Evolutionary conservation across 2,888 invertebrate species (phyloP), one percentile per base, ranked within the genome.

Genomic region (Scrobipalpa atriplicella): DNA sequence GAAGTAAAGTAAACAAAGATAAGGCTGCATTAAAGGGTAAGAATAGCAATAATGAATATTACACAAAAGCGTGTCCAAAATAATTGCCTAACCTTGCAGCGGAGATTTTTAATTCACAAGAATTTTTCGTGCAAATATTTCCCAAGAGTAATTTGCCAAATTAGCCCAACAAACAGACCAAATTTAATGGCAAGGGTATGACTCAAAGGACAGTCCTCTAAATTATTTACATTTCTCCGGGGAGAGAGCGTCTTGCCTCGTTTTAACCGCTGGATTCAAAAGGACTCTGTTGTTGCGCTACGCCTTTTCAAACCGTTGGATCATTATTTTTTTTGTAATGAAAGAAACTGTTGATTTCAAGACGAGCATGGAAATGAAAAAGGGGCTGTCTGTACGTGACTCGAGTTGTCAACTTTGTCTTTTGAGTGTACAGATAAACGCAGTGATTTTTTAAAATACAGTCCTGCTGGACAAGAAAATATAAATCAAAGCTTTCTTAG

Each of bases 201-300:
- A 75, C 82, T 83, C 83, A 82, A 84, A 84, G 83, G 82, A 80
- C 81, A 72, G 75, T 75, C 73, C 72, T 75, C 75, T 80, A 79
- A 85, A 87, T 87, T 87, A 86, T 87, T 86, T 86, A 87, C 85
- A 83, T 84, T 83, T 78, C 83, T 82, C 84, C 72, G 70, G 80
- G 71, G 80, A 78, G 82, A 75, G 72, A 60, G 72, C 76, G 74
- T 83, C 81, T 82, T 80, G 77, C 75, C 74, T 75, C 76, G 76
- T 78, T 77, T 77, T 78, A 78, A 82, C 79, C 76, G 78, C 72
- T 72, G 56, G n/a, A 58, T 65, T 65, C 73, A 73, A 78, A 77
- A 74, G 70, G 70, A 71, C 58, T 63, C 69, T 70, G 72, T 76
- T 75, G 65, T 66, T 64, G 36, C 65, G 38, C 43, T 63, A 54